These are phyloP conservation scores for Platichthys stellatus DNA, from an alignment of 2,113 vertebrate genomes.

Conservation along the genomic window DNA sequence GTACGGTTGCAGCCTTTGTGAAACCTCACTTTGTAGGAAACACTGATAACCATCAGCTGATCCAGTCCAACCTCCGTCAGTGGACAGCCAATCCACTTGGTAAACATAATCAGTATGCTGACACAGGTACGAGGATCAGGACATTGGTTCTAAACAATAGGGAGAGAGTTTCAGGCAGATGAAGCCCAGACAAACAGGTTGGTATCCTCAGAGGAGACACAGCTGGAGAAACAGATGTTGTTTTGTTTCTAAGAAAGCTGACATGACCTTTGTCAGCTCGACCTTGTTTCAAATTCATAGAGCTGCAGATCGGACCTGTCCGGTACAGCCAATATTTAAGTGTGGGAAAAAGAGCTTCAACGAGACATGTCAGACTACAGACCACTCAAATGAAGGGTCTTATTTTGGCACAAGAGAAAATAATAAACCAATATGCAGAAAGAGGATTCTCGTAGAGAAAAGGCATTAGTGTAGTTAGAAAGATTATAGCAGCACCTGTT, in stretches of 20 bases:
- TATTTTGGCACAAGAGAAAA: not conserved
- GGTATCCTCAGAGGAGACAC: conserved; percentile 35
- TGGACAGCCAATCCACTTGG: conserved; percentile 37
- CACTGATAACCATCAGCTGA: conserved; percentile 61
- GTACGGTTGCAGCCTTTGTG: conserved; percentile 34
- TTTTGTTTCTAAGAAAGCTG: conserved; percentile 36
- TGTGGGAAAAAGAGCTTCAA: conserved; percentile 12
- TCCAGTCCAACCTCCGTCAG: conserved; percentile 19
- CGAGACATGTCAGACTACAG: not conserved
- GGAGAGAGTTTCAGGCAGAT: not conserved
- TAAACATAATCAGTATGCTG: conserved; percentile 48
- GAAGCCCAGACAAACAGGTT: conserved; percentile 33
- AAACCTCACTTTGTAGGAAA: conserved; percentile 13
- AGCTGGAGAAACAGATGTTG: conserved; percentile 30
- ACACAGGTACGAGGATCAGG: conserved; percentile 28
- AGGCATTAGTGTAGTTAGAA: not conserved
- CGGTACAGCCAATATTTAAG: not conserved
- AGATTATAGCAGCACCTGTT: not conserved
- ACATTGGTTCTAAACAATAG: conserved; percentile 18
- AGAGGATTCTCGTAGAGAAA: not conserved
- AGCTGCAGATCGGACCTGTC: not conserved
- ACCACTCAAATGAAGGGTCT: not conserved
- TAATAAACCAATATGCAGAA: not conserved
- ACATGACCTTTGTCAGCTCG: conserved; percentile 37
- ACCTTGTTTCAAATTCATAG: conserved; percentile 40